Conservation (phyloP, 2,797 vertebrate species). For the Karalla daura region DNA sequence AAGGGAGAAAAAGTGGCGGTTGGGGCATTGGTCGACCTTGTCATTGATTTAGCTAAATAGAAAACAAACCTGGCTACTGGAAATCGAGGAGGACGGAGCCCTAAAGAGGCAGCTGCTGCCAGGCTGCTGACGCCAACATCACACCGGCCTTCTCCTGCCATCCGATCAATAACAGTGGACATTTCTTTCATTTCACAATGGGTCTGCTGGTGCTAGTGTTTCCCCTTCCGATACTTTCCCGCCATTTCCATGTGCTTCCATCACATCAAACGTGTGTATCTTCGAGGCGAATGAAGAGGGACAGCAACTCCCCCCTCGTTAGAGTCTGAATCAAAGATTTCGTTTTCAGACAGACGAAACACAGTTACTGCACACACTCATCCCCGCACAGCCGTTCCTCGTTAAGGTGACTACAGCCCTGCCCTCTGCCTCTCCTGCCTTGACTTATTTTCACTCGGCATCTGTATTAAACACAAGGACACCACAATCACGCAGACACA, state of each 20-base stretch:
- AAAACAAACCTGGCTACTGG: constrained; percentile 29
- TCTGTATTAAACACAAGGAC: constrained; percentile 55
- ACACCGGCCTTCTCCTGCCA: not conserved
- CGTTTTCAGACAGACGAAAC: constrained; percentile 9
- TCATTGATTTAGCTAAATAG: constrained; percentile 33
- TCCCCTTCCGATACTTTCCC: no score
- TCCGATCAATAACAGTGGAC: constrained; percentile 7
- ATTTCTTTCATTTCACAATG: not conserved
- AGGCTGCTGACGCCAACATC: not conserved
- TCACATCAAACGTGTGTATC: no score
- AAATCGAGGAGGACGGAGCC: constrained; percentile 7
- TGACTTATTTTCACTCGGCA: constrained; percentile 52
- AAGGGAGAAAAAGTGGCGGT: constrained; percentile 21
- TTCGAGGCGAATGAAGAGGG: no score
- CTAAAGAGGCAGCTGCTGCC: constrained; percentile 4
- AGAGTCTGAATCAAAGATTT: constrained; percentile 7
- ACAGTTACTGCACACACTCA: constrained; percentile 28
- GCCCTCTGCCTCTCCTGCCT: constrained; percentile 28
- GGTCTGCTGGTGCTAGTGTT: no score
- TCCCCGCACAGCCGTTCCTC: constrained; percentile 14
- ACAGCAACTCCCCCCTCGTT: not conserved
- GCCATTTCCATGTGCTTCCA: no score
- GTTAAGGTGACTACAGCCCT: constrained; percentile 13
- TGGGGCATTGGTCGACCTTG: constrained; percentile 32
- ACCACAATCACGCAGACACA: constrained; percentile 38